phyloP scores from a whole-genome alignment of 35 echinoderm and acorn worm species.

The Strongylocentrotus purpuratus region DNA sequence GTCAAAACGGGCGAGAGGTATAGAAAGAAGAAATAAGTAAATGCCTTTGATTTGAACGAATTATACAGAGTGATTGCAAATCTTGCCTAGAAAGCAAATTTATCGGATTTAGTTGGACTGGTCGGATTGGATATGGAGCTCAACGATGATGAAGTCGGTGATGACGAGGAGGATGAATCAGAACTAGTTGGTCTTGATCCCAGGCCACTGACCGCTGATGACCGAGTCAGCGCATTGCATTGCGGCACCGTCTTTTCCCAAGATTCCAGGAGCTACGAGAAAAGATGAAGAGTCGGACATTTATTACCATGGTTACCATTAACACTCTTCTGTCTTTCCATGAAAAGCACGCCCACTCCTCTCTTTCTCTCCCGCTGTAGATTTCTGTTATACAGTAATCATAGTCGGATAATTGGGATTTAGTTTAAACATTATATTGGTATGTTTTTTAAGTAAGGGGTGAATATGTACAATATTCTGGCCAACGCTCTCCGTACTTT shows the following conservation, averaged over 20 bases:
- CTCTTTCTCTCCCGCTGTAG: not conserved
- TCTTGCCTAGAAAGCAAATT: not conserved
- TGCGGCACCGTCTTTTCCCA: not conserved
- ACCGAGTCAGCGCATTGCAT: not conserved
- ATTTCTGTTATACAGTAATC: not conserved
- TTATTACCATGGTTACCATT: not conserved
- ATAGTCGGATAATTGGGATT: not conserved
- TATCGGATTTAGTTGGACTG: not conserved
- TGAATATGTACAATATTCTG: not conserved
- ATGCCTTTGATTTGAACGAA: too few relatives aligned
- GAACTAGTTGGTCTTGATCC: not conserved
- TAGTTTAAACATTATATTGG: not conserved
- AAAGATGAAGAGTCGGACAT: not conserved
- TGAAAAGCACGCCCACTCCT: not conserved
- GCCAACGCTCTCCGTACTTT: not conserved
- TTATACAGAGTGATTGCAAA: not conserved
- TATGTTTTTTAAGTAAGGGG: not conserved
- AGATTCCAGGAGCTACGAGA: not conserved
- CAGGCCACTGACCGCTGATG: not conserved
- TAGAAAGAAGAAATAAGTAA: too few relatives aligned
- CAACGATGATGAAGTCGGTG: not conserved
- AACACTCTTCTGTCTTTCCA: not conserved
- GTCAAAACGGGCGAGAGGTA: too few relatives aligned
- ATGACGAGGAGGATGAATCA: not conserved
- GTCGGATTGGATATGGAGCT: not conserved